Evolutionary conservation across 2,797 vertebrate genomes (phyloP).

Genomic region (Acrocephalus scirpaceus): DNA sequence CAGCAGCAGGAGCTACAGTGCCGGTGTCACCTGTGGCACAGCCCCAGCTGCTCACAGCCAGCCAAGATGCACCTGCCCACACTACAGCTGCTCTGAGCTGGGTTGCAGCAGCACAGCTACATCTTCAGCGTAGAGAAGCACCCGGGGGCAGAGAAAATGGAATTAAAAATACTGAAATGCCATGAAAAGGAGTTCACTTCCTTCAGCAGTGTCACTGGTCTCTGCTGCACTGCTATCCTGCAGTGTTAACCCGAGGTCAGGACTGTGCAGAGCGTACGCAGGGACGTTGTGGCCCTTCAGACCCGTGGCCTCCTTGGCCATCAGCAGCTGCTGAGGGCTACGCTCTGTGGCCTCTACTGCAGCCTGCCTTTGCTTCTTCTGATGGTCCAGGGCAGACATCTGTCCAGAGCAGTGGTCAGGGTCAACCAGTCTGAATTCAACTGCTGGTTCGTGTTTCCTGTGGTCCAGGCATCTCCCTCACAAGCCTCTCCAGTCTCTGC

Average conservation of each 20-base stretch:
- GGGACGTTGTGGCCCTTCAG: neutral
- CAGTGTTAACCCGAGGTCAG: neutral
- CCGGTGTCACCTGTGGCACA: fast-evolving
- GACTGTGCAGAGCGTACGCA: fast-evolving
- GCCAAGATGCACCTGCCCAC: neutral
- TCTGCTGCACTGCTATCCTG: neutral
- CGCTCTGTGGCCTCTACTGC: neutral
- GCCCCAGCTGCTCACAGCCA: neutral
- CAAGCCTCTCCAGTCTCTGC: neutral
- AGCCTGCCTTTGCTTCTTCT: neutral
- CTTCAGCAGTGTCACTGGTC: neutral
- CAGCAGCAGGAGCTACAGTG: neutral
- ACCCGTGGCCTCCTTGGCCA: fast-evolving
- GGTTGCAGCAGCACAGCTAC: neutral
- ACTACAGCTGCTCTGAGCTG: neutral
- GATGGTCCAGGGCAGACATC: neutral
- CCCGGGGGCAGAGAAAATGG: neutral
- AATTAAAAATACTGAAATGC: neutral
- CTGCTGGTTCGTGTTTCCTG: neutral
- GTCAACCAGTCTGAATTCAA: neutral
- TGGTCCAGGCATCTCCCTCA: neutral
- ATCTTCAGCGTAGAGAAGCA: neutral
- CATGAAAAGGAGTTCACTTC: neutral
- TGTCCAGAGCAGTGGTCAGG: neutral
- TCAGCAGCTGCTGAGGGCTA: neutral